Conservation (phyloP, 2,797 vertebrate genomes). For the Anguilla obscura region DNA sequence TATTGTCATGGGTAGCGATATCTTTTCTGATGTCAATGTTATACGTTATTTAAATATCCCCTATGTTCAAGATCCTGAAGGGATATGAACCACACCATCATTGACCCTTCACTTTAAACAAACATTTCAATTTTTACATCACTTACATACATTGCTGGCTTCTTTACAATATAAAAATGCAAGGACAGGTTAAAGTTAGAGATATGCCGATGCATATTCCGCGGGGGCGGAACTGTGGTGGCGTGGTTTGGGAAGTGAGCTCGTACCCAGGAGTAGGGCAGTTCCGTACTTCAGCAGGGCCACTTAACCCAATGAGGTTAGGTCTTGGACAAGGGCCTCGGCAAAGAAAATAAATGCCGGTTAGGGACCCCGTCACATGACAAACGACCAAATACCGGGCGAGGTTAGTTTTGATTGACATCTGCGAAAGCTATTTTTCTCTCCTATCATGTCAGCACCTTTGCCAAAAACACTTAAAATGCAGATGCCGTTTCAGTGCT, state of each 20-base stretch:
- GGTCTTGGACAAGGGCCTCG: neutral
- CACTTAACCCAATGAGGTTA: neutral
- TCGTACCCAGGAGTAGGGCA: neutral
- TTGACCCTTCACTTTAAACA: neutral
- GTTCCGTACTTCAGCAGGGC: too few species aligned
- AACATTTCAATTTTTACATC: neutral
- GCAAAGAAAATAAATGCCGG: neutral
- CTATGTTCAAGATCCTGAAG: neutral
- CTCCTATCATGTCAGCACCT: too few species aligned
- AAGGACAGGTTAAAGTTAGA: neutral
- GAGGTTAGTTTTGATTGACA: neutral
- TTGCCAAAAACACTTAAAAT: neutral
- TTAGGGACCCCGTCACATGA: neutral
- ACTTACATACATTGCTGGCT: neutral
- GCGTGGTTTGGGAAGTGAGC: neutral
- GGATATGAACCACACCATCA: constrained; percentile 40
- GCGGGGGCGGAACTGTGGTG: neutral
- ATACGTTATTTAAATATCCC: neutral
- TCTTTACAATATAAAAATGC: neutral
- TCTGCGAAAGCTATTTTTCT: neutral
- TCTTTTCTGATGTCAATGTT: neutral
- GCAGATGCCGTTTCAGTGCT: neutral
- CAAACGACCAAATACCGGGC: neutral
- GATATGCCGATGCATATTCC: neutral
- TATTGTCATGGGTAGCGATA: neutral